phyloP scores from a whole-genome alignment of 2,113 vertebrate genomes.

The Camelus dromedarius region DNA sequence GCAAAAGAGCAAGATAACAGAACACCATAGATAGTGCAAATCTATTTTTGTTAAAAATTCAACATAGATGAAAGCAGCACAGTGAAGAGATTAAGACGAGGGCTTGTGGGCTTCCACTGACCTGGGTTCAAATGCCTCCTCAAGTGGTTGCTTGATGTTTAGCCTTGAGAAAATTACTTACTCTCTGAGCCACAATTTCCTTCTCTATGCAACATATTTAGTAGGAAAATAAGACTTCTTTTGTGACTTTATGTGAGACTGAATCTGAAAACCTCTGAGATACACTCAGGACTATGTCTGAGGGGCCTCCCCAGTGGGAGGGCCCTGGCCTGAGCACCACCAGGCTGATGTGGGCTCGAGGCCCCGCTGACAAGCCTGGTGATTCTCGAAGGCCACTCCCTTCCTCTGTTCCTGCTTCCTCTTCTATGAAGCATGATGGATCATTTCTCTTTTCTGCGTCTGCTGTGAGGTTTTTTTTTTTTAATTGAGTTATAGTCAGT shows the following conservation, averaged over 20 bases:
- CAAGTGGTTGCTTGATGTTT: no score
- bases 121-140: no score
- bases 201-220: no score
- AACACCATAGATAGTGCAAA: no score
- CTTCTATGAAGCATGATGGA: neutral
- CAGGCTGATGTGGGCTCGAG: neutral
- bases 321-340: neutral
- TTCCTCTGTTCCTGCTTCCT: neutral
- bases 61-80: no score
- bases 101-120: no score
- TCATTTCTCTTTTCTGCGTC: neutral
- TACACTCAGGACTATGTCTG: neutral
- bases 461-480: neutral
- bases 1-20: no score
- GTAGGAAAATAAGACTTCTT: neutral
- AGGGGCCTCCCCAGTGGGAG: neutral
- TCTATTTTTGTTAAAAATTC: no score
- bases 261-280: neutral
- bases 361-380: fast-evolving
- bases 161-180: no score
- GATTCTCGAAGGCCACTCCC: neutral
- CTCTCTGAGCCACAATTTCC: no score
- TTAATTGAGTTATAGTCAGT: no score
- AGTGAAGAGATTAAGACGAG: no score
- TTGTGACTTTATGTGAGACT: neutral